These are phyloP conservation scores for Margarornis squamiger DNA, from an alignment of 2,797 vertebrate genomes.

Conservation along the genomic window DNA sequence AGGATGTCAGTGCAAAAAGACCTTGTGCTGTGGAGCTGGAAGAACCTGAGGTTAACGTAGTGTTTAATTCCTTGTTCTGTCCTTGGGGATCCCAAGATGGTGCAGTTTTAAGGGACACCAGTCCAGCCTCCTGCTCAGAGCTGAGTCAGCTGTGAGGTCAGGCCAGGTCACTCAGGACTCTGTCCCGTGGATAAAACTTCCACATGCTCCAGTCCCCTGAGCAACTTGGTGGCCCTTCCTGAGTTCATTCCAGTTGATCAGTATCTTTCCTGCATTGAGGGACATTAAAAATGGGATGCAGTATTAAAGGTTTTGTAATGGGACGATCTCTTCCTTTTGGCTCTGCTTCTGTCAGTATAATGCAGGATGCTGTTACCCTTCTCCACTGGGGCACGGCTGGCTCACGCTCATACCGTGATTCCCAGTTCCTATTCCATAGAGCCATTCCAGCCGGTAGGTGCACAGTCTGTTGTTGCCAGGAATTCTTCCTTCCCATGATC, in stretches of 20 bases:
- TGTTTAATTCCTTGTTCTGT: not conserved
- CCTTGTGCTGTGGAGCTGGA: not conserved
- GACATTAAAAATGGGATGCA: not conserved
- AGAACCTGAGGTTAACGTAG: not conserved
- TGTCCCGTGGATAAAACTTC: not conserved
- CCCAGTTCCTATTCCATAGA: not conserved
- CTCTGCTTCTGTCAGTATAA: not conserved
- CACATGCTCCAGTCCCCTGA: not conserved
- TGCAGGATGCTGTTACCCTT: not conserved
- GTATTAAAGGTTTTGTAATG: not conserved
- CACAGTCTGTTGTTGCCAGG: not conserved
- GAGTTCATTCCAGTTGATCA: not conserved
- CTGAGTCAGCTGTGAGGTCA: not conserved
- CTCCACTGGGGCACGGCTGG: not conserved
- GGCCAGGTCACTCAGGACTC: not conserved
- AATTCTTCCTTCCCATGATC: rapidly evolving
- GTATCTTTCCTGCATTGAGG: not conserved
- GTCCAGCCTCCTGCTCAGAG: not conserved
- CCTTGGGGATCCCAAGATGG: not conserved
- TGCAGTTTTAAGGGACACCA: not conserved
- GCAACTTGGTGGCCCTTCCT: not conserved
- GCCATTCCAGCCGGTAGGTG: not conserved
- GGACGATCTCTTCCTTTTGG: not conserved
- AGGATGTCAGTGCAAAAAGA: not conserved
- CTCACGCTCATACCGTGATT: not conserved